Conservation (phyloP, 1,140 invertebrate genomes). For the Panagrolaimus sp. region DNA sequence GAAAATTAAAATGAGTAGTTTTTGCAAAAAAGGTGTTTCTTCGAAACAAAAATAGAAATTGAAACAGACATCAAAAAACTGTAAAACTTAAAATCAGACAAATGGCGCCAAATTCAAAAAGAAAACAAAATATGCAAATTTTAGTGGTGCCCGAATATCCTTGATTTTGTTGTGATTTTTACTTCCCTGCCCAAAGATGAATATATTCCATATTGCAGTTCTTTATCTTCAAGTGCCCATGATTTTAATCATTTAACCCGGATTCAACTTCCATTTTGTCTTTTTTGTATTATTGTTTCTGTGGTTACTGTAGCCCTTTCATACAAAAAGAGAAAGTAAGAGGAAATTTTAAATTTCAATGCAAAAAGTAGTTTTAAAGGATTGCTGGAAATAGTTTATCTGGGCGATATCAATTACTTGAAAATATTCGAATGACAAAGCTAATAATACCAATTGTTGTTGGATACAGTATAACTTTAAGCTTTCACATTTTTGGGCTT, state of each 20-base stretch:
- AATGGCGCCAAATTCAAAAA: neutral
- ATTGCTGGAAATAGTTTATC: neutral
- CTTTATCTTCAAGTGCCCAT: neutral
- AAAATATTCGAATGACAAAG: slow-evolving; percentile 1
- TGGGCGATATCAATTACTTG: neutral
- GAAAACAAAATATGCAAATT: neutral
- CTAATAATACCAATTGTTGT: neutral
- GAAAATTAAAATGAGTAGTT: neutral
- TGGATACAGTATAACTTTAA: neutral
- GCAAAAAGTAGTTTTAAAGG: neutral
- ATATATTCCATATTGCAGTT: neutral
- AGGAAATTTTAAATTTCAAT: neutral
- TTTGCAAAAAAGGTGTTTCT: too few relatives aligned
- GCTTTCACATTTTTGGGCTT: neutral
- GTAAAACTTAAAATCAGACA: too few relatives aligned
- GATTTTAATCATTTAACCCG: neutral
- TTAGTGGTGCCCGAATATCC: neutral
- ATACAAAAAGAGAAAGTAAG: neutral
- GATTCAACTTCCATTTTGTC: neutral
- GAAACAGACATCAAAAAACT: neutral
- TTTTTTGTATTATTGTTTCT: neutral
- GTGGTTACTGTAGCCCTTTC: neutral
- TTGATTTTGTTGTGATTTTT: neutral
- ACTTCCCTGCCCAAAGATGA: neutral
- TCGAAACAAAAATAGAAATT: too few relatives aligned